Evolutionary conservation across 2,113 vertebrate genomes (phyloP), one percentile per base, ranked within the genome.

Genomic region (Sorex araneus): DNA sequence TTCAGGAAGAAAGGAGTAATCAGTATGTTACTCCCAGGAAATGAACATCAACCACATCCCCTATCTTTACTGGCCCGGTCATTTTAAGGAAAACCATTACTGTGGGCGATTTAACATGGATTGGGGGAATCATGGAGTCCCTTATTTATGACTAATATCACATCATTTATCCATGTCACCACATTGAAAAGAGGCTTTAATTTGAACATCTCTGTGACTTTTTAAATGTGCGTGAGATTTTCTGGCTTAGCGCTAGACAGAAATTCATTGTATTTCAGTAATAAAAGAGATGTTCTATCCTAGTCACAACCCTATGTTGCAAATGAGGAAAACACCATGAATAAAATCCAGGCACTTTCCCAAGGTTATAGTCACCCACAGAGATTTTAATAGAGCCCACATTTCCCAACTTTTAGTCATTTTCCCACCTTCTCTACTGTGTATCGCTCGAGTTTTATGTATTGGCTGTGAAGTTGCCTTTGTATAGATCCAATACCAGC

Each of bases 211-310:
- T 40, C 4, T 77, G 16, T 73, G 8, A 18, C 6, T 74, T 36
- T 28, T 70, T 74, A 77, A 34, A 85, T 6, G 25, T 45, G 30
- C 28, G 50, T 40, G 40, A 5, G 64, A 9, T 1, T 40, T 66
- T 87, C 63, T 43, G 60, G 2, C 18, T 91, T 60, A 63, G 12
- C n/a, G 4, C 89, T 60, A 69, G 73, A 92, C 63, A 45, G 25
- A 77, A 28, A 81, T 23, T 82, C 30, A 70, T 89, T 47, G 25
- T 27, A 66, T 80, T 88, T 95, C 36, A 47, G 11, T 80, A 36
- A 63, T 36, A 12, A 80, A 82, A 75, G 43, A 36, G 45, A 57
- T 47, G 13, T 63, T 63, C 5, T 5, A 30, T 64, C 76, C 32
- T 74, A 40, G 81, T 19, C 25, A 18, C 54, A 70, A n/a, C 9